A percentile compares a stretch with the other conserved stretches of the same genome.
Conservation (phyloP, 2,113 vertebrate genomes). For the Protomyctophum bolini region DNA sequence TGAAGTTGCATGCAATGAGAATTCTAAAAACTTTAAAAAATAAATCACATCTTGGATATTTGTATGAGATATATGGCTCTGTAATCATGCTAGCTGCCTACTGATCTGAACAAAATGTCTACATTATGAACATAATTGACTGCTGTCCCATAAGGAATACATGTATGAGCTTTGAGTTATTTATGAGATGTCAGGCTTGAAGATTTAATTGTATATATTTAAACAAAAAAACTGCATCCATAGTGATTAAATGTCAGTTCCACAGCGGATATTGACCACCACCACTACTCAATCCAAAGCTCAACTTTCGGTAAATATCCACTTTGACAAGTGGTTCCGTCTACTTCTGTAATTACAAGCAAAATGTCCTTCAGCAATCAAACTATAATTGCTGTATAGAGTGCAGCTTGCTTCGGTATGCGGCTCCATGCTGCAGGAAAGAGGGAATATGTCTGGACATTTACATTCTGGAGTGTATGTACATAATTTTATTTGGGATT, state of each 20-base stretch:
- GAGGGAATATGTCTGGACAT: slow-evolving; percentile 29
- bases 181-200: background rate
- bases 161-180: background rate
- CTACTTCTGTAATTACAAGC: slow-evolving; percentile 44
- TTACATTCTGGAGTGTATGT: slow-evolving; percentile 34
- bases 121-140: too few species aligned
- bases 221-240: background rate
- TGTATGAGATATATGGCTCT: too few species aligned
- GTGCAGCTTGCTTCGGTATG: slow-evolving; percentile 30
- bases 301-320: slow-evolving; percentile 42
- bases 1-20: too few species aligned
- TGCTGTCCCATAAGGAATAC: background rate
- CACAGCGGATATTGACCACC: background rate
- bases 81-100: too few species aligned
- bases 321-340: slow-evolving; percentile 24
- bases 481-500: slow-evolving; percentile 50
- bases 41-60: too few species aligned
- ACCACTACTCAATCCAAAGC: slow-evolving; percentile 12
- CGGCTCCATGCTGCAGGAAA: slow-evolving; percentile 23
- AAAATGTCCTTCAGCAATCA: slow-evolving; percentile 68
- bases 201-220: background rate
- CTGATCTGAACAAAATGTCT: too few species aligned
- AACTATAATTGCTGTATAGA: slow-evolving; percentile 50
- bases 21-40: too few species aligned
- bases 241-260: slow-evolving; percentile 23